phyloP scores from a whole-genome alignment of 2,113 vertebrate species.

The Pollachius pollachius region DNA sequence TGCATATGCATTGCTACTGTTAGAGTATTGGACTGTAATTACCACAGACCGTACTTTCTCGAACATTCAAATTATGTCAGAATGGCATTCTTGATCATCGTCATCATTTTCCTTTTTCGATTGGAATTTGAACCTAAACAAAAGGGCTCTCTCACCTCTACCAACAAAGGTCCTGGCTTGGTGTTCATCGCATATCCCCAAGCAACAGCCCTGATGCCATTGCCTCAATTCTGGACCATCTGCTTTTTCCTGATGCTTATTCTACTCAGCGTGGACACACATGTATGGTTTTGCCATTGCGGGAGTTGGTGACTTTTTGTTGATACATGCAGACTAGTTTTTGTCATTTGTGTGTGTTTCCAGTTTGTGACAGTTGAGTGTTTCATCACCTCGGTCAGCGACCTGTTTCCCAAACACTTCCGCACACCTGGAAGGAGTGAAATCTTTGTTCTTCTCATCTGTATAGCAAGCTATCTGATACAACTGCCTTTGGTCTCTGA shows the following conservation, averaged over 20 bases:
- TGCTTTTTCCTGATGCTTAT: slow-evolving; percentile 70
- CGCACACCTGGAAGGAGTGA: slow-evolving; percentile 19
- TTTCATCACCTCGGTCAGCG: slow-evolving; percentile 28
- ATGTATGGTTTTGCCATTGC: slow-evolving; percentile 33
- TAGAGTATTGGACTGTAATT: too few species aligned
- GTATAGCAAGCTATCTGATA: slow-evolving; percentile 25
- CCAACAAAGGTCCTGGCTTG: slow-evolving; percentile 61
- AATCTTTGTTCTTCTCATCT: slow-evolving; percentile 39
- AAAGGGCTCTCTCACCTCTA: too few species aligned
- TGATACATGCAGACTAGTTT: neutral
- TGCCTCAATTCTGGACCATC: slow-evolving; percentile 64
- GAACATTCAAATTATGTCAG: too few species aligned
- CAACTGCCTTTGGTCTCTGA: slow-evolving; percentile 47
- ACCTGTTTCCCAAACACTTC: slow-evolving; percentile 36
- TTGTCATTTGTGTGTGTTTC: neutral
- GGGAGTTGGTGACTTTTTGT: neutral
- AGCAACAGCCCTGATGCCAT: slow-evolving; percentile 64
- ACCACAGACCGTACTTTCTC: too few species aligned
- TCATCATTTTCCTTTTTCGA: too few species aligned
- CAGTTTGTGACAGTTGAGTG: slow-evolving; percentile 66
- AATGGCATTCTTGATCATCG: too few species aligned
- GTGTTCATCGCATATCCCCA: slow-evolving; percentile 67
- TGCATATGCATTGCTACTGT: too few species aligned
- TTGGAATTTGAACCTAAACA: too few species aligned
- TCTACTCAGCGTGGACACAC: slow-evolving; percentile 57